phyloP scores from a whole-genome alignment of 1,140 invertebrate species.

The Phenacoccus solenopsis region DNA sequence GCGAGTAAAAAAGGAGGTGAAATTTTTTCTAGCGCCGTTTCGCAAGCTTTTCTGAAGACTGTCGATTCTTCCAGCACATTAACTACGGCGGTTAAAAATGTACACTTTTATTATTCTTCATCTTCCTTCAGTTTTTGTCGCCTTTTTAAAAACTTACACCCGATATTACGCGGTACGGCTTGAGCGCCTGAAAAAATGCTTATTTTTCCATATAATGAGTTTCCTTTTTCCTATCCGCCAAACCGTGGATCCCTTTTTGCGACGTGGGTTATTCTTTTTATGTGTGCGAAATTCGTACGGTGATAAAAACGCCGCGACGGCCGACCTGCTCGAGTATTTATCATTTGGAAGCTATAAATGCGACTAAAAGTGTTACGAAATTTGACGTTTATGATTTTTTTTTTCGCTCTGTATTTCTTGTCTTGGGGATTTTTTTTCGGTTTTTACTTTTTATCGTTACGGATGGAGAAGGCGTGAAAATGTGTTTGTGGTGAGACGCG shows the following conservation, averaged over 20 bases:
- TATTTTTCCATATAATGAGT: conserved; percentile 18
- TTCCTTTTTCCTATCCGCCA: background rate
- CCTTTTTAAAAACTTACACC: conserved; percentile 11
- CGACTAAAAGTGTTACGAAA: conserved; percentile 9
- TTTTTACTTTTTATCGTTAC: too few relatives aligned
- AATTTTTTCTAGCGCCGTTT: conserved; percentile 10
- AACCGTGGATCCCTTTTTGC: background rate
- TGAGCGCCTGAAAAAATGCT: background rate
- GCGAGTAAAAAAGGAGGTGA: background rate
- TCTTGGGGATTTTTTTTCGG: too few relatives aligned
- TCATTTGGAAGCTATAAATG: conserved; percentile 6
- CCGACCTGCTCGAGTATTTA: background rate
- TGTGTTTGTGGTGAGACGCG: too few relatives aligned
- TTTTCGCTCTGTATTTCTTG: too few relatives aligned
- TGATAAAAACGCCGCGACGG: background rate
- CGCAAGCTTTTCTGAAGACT: conserved; percentile 13
- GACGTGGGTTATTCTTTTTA: background rate
- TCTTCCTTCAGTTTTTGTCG: conserved; percentile 17
- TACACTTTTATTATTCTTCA: conserved; percentile 18
- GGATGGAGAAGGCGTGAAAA: too few relatives aligned
- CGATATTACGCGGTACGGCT: background rate
- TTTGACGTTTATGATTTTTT: conserved; percentile 13
- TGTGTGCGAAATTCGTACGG: background rate
- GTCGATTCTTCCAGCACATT: conserved; percentile 14
- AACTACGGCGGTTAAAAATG: conserved; percentile 17